Evolutionary conservation across 2,888 invertebrate genomes (phyloP), one percentile per base, ranked within the genome.

Genomic region (Hypsopygia costalis): DNA sequence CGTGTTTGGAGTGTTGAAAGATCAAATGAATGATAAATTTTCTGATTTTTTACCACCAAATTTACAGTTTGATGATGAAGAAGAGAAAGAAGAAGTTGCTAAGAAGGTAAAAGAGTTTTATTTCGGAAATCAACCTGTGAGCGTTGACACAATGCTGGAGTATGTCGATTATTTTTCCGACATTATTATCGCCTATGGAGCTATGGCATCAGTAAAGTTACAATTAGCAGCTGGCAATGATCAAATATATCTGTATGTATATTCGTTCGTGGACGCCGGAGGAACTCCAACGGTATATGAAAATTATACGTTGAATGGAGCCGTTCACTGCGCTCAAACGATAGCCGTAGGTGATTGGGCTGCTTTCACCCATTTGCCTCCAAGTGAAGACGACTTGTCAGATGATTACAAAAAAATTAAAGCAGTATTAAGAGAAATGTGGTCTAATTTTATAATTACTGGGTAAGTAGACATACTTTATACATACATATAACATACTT

Each of bases 151-250:
- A 16, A 43, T 74, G 37, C 44, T 68, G 9, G 38, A 36, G 1
- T 79, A 55, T 30, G 48, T 77, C 0, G 52, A 78, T 41, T 80
- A 56, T 33, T 72, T 65, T 31, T 50, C 69, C 1, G 87, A 92
- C 87, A 37, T 60, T 0, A 34, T 53, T 10, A 61, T 61, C 16
- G 47, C 38, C 3, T 52, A 51, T 44, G 41, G 49, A 4, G 47
- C 49, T 11, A 28, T 56, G 5, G 46, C 49, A 33, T 48, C 61
- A 1, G 44, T 52, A 25, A 57, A 61, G 9, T 34, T 69, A n/a
- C 65, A 69, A 11, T 47, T 56, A 1, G 56, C 65, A 21, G 59
- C 63, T 22, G 71, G 75, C 3, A 59, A 75, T 43, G n/a, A n/a
- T n/a, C n/a, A n/a, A n/a, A n/a, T n/a, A n/a, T n/a, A n/a, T n/a